Conservation (phyloP, 2,113 vertebrate genomes). For the Chrysochloris asiatica region DNA sequence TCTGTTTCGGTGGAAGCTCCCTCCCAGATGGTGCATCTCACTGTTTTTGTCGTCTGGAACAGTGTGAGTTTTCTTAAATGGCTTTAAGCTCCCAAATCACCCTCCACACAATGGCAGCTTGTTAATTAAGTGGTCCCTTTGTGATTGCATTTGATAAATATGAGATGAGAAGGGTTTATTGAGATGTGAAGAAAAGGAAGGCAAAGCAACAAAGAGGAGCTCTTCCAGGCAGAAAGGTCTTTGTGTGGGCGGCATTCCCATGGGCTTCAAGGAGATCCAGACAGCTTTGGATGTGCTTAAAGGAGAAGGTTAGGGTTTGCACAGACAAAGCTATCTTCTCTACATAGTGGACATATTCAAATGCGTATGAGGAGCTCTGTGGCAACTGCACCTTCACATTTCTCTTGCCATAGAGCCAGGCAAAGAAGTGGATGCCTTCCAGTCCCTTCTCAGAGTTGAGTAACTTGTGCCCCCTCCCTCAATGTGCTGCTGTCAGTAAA, state of each 20-base stretch:
- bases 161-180: conserved; percentile 54
- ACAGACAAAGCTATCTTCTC: neutral
- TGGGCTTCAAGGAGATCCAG: neutral
- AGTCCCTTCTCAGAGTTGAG: conserved; percentile 42
- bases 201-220: neutral
- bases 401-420: neutral
- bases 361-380: neutral
- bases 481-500: conserved; percentile 69
- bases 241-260: neutral
- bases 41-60: conserved; percentile 68
- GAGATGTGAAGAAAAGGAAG: conserved; percentile 10
- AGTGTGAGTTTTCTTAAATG: conserved; percentile 70
- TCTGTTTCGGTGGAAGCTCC: conserved; percentile 48
- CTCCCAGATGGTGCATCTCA: conserved; percentile 64
- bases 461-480: neutral
- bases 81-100: conserved; percentile 66
- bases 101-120: conserved; percentile 58
- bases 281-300: neutral
- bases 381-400: neutral
- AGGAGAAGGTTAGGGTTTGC: neutral
- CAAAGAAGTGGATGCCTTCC: conserved; percentile 55
- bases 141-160: conserved; percentile 67
- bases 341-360: neutral
- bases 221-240: neutral
- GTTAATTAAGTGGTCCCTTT: conserved; percentile 77